phyloP scores from a whole-genome alignment of 2,797 vertebrate genomes.

The Hydrocynus forskahlii region DNA sequence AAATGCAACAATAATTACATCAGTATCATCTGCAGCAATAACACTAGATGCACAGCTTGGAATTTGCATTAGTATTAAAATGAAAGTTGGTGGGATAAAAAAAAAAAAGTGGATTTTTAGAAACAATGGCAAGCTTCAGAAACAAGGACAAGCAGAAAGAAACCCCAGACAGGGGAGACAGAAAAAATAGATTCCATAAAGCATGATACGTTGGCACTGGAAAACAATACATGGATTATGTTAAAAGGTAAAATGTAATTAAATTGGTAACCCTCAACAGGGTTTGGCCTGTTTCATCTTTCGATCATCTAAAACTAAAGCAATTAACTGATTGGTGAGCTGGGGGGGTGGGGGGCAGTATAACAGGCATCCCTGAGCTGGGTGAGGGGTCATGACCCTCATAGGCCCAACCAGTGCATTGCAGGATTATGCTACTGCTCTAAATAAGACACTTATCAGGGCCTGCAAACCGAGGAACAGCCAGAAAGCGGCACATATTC shows the following conservation, averaged over 20 bases:
- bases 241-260: slow-evolving; percentile 16
- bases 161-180: not conserved
- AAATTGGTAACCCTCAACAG: slow-evolving; percentile 41
- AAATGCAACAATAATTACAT: not conserved
- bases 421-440: not conserved
- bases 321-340: slow-evolving; percentile 82
- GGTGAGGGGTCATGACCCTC: slow-evolving; percentile 73
- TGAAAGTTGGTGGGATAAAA: not conserved
- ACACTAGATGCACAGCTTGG: not conserved
- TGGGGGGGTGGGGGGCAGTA: slow-evolving; percentile 66
- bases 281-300: slow-evolving; percentile 35
- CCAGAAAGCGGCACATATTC: not conserved
- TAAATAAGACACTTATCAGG: slow-evolving; percentile 33
- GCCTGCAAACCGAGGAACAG: not conserved
- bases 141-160: not conserved
- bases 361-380: slow-evolving; percentile 76
- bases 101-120: no score
- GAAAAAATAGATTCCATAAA: not conserved
- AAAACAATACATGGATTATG: slow-evolving; percentile 14
- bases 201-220: not conserved
- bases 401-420: slow-evolving; percentile 69
- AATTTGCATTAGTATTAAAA: not conserved
- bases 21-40: not conserved
- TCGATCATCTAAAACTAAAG: slow-evolving; percentile 72
- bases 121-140: not conserved